Conservation (phyloP, 2,888 invertebrate species). For the Deilephila porcellus region DNA sequence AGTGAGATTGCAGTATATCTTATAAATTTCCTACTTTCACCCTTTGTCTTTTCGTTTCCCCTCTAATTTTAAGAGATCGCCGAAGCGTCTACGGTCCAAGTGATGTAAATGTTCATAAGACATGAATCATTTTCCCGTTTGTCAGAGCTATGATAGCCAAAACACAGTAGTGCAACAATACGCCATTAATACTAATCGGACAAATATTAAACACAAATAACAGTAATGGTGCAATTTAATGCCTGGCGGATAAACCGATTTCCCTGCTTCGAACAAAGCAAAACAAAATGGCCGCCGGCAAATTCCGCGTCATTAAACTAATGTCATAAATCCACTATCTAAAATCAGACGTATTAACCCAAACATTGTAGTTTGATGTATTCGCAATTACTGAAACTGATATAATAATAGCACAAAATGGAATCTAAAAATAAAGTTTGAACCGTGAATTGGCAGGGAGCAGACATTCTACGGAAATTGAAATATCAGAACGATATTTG, state of each 20-base stretch:
- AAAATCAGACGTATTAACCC: background rate
- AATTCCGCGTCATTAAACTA: slow-evolving; percentile 5
- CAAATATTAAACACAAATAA: slow-evolving; percentile 1
- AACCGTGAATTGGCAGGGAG: slow-evolving; percentile 27
- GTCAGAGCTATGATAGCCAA: too few relatives aligned
- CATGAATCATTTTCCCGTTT: too few relatives aligned
- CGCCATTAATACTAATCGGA: background rate
- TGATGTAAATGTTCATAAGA: too few relatives aligned
- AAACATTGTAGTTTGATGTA: background rate
- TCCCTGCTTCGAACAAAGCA: background rate
- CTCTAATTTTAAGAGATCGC: too few relatives aligned
- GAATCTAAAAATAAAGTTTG: slow-evolving; percentile 25
- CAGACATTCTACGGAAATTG: slow-evolving; percentile 37
- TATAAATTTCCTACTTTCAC: too few relatives aligned
- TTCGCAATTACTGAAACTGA: background rate
- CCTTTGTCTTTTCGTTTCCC: too few relatives aligned
- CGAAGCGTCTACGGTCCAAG: too few relatives aligned
- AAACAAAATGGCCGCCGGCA: slow-evolving; percentile 1
- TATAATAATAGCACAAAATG: background rate
- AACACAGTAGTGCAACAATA: background rate
- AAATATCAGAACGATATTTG: slow-evolving; percentile 35
- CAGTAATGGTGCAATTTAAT: slow-evolving; percentile 14
- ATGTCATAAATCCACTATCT: slow-evolving; percentile 11
- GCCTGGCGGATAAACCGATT: background rate
- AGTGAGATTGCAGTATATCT: too few relatives aligned